These are phyloP conservation scores for Rostratula benghalensis DNA, from an alignment of 2,113 vertebrate genomes.

Conservation along the genomic window DNA sequence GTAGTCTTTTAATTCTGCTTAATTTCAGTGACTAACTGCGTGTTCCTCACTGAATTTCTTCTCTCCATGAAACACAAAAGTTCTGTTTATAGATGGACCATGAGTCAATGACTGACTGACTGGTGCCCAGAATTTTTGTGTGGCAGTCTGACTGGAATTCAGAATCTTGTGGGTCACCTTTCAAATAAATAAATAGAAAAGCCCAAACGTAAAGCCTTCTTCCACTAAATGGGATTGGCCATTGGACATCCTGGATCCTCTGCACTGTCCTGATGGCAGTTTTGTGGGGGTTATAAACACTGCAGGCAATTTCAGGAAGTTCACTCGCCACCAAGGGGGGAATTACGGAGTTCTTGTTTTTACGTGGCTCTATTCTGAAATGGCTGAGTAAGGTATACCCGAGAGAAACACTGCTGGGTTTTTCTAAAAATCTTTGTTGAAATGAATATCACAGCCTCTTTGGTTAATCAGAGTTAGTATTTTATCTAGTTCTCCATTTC, in stretches of 20 bases:
- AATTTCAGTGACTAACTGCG: background rate
- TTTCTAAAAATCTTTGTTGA: background rate
- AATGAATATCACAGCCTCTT: background rate
- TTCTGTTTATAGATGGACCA: background rate
- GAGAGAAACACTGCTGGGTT: background rate
- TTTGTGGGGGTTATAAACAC: background rate
- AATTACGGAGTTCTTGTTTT: background rate
- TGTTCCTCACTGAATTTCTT: background rate
- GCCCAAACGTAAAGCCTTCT: background rate
- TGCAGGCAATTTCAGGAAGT: background rate
- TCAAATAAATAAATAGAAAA: background rate
- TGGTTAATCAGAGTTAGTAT: background rate
- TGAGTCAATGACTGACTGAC: background rate
- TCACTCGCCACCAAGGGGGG: fast-evolving
- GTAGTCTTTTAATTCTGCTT: background rate
- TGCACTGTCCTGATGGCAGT: background rate
- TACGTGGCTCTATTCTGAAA: background rate
- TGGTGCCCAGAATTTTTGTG: background rate
- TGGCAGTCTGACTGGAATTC: background rate
- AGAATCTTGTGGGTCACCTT: background rate
- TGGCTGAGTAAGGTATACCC: background rate
- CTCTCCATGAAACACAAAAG: background rate
- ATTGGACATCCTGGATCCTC: background rate
- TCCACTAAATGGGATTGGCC: background rate
- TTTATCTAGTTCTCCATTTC: background rate